phyloP scores from a whole-genome alignment of 2,797 vertebrate genomes.

The Myotis myotis region DNA sequence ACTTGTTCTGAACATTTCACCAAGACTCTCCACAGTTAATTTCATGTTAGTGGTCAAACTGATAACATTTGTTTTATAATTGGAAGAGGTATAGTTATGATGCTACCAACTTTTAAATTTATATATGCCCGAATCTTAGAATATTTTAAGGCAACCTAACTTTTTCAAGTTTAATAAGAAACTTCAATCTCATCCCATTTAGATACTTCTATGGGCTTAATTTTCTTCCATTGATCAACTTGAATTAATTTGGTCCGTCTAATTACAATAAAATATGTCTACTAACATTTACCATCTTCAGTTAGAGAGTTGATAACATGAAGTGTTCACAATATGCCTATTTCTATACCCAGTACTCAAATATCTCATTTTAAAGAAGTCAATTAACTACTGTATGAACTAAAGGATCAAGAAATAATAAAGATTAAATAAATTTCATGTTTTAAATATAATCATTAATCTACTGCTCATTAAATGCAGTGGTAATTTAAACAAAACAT shows the following conservation, averaged over 20 bases:
- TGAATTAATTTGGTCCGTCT: neutral
- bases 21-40: neutral
- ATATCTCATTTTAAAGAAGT: constrained; percentile 3
- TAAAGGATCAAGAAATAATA: neutral
- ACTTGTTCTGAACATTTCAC: neutral
- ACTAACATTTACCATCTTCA: neutral
- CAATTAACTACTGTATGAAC: neutral
- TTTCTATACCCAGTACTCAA: neutral
- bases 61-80: neutral
- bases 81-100: neutral
- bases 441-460: constrained; percentile 19
- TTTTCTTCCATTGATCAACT: neutral
- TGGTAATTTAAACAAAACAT: neutral
- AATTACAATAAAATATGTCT: neutral
- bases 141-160: neutral
- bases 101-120: neutral
- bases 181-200: neutral
- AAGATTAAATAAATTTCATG: neutral
- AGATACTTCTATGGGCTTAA: neutral
- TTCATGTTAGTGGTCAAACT: neutral
- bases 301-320: neutral
- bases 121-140: neutral
- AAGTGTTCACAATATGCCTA: neutral
- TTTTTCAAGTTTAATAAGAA: neutral
- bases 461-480: neutral